Evolutionary conservation across 2,888 invertebrate genomes (phyloP), one percentile per base, ranked within the genome.

Genomic region (Spodoptera picta): DNA sequence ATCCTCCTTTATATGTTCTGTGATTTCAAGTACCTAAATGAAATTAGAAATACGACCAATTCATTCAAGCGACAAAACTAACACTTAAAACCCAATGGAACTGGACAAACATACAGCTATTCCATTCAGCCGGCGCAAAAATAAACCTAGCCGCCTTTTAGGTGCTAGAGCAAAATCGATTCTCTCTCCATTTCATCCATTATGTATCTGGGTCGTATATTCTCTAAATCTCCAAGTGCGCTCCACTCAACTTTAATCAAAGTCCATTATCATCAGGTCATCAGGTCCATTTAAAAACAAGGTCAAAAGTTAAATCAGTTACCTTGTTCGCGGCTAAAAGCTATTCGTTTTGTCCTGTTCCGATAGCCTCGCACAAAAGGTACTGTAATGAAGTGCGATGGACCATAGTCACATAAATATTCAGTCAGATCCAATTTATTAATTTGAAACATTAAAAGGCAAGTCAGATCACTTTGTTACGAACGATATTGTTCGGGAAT

Each of bases 201-300:
- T 80, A 80, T 75, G 75, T 75, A 78, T 69, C 58, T 75, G 19
- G 80, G 75, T 72, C 78, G 56, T 55, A 64, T 67, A 58, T 73
- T 61, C 72, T 71, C 57, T 61, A 73, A 75, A 73, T 75, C 72
- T 75, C 48, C 42, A 41, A 77, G 54, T 54, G 53, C 72, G 55
- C 56, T 65, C 60, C 49, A 56, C 54, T 54, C 54, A 66, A 69
- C 45, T 68, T 66, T 69, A 69, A 67, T 72, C n/a, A n/a, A n/a
- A n/a, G n/a, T n/a, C n/a, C n/a, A n/a, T n/a, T n/a, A n/a, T n/a
- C n/a, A n/a, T n/a, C n/a, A n/a, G n/a, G n/a, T n/a, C n/a, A n/a
- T n/a, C n/a, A 68, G 68, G 62, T 60, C 65, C 66, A 77, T 75
- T 80, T 73, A 67, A 77, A 79, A 80, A 75, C 68, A 77, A 69